These are phyloP conservation scores for Pygathrix nemaeus DNA, from an alignment of 2,113 vertebrate species.

Conservation along the genomic window DNA sequence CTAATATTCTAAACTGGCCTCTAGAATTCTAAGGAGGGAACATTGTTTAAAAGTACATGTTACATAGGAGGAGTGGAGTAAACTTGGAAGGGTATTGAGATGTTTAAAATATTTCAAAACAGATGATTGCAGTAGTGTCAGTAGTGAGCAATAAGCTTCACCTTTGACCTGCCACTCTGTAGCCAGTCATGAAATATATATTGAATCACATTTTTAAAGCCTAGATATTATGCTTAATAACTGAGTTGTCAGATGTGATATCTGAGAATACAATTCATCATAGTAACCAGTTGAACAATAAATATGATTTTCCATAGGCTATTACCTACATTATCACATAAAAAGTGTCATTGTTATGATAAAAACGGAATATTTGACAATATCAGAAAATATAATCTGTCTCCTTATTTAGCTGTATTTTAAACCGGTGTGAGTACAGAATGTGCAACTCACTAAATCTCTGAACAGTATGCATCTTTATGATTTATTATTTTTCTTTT, in stretches of 20 bases:
- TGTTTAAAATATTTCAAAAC: not conserved
- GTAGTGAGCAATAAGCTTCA: not conserved
- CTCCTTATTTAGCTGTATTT: not conserved
- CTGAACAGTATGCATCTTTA: not conserved
- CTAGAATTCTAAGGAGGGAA: not conserved
- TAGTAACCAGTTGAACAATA: not conserved
- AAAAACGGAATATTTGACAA: not conserved
- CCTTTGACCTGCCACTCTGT: not conserved
- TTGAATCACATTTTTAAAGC: not conserved
- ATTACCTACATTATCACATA: not conserved
- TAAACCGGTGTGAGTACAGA: not conserved
- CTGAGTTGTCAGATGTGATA: not conserved
- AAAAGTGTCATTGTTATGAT: not conserved
- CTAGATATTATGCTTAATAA: not conserved
- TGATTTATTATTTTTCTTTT: not conserved
- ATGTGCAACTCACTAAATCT: not conserved
- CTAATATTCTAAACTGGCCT: not conserved
- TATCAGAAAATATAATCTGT: conserved; percentile 20
- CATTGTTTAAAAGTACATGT: not conserved
- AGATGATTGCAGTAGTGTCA: not conserved
- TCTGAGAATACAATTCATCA: not conserved
- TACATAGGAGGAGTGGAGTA: not conserved
- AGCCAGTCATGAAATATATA: not conserved
- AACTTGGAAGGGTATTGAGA: not conserved
- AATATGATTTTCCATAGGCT: not conserved